phyloP scores from a whole-genome alignment of 2,888 invertebrate genomes.

The Phrixothrix hirtus region DNA sequence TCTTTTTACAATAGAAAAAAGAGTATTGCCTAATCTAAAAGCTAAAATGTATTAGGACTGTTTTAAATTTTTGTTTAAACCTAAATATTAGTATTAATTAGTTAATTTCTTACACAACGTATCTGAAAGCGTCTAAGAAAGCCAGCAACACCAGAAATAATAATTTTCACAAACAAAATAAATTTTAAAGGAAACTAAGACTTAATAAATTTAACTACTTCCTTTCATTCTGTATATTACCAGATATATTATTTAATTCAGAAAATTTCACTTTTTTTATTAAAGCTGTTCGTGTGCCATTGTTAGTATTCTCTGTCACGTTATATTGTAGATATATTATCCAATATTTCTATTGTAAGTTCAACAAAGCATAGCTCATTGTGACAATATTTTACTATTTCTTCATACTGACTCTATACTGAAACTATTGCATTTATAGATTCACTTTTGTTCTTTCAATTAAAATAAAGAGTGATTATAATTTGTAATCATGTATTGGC shows the following conservation, averaged over 20 bases:
- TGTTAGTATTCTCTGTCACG: constrained; percentile 12
- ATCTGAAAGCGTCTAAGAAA: no score
- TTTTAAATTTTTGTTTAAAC: no score
- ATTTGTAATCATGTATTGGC: background rate
- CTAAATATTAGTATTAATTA: no score
- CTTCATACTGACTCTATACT: background rate
- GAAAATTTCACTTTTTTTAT: constrained; percentile 10
- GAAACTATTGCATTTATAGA: background rate
- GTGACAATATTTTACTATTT: constrained; percentile 3
- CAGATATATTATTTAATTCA: constrained; percentile 8
- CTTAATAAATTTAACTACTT: constrained; percentile 16
- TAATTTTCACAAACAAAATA: no score
- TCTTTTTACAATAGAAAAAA: no score
- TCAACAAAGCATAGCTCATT: constrained; percentile 14
- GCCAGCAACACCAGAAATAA: no score
- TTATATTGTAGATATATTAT: constrained; percentile 11
- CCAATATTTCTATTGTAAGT: constrained; percentile 10
- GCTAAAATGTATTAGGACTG: no score
- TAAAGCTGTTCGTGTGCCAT: constrained; percentile 6
- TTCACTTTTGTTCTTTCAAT: background rate
- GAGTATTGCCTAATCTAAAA: no score
- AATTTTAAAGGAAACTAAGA: no score
- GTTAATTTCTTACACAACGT: no score
- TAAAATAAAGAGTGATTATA: background rate
- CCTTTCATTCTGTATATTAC: constrained; percentile 1